Evolutionary conservation across 2,888 invertebrate species (phyloP), one percentile per base, ranked within the genome.

Genomic region (Pyrochroa serraticornis): DNA sequence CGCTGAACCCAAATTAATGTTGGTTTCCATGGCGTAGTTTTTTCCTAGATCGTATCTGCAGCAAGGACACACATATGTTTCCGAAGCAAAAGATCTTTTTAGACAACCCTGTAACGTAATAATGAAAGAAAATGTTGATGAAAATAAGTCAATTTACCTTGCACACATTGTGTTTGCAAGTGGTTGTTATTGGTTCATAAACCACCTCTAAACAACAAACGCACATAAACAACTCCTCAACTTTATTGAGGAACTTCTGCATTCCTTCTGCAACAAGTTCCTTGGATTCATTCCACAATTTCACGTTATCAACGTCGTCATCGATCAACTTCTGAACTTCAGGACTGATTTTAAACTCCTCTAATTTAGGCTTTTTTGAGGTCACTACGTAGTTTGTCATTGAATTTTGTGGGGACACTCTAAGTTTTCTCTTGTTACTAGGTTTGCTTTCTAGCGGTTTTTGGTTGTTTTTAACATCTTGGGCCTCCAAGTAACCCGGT

Each of bases 161-260:
- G 71, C 93, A 93, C 61, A 91, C 85, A 71, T 89, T 92, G 73
- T 93, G 93, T 38, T 79, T 76, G 69, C 93, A 93, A 0, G 83
- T 80, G 0, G 90, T 89, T 0, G 92, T 92, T 10, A 91, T 82
- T 0, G 93, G 92, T 54, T 82, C 81, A 55, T 80, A 84, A 0
- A 87, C 86, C 2, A 93, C 76, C 47, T 91, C 90, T 72, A 90
- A 89, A 72, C 93, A 93, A 68, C 91, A 91, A 44, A 90, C 87
- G 71, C 93, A 93, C n/a, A 83, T 82, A 74, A 92, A 92, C 48
- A 82, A 70, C 69, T 87, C 84, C 56, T 85, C 82, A 1, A 91
- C 83, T 62, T 84, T 83, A 10, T 83, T 82, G 8, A 90, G 77
- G 70, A 89, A 90, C 57, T 81, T 82, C 84, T 82, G 72, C 74